Percentiles rank a stretch among this genome's conserved stretches.
Evolutionary conservation across 2,797 vertebrate genomes (phyloP).

Genomic region (Anguilla megastoma): DNA sequence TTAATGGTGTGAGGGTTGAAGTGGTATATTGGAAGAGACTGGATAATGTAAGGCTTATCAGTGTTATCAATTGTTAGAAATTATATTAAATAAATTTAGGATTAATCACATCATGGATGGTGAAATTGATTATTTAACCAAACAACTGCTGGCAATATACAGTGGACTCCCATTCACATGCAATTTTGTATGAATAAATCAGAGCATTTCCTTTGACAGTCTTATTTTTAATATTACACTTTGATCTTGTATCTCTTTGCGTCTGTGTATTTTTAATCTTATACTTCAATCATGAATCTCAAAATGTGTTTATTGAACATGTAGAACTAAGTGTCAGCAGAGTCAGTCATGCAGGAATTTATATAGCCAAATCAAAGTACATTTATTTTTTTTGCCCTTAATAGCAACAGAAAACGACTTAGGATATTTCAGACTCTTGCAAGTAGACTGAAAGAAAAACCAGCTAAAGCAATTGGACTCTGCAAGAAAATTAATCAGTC

Average conservation of each 20-base stretch:
- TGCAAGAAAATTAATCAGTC: constrained; percentile 49
- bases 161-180: neutral
- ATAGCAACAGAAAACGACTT: neutral
- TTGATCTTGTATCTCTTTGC: neutral
- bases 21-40: neutral
- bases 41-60: neutral
- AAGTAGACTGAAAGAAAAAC: constrained; percentile 44
- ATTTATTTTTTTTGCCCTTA: neutral
- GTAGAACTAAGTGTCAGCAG: neutral
- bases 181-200: neutral
- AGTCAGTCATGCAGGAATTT: constrained; percentile 3
- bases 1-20: neutral
- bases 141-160: neutral
- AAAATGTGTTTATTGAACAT: neutral
- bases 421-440: neutral
- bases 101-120: neutral
- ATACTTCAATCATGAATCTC: neutral
- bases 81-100: neutral
- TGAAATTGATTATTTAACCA: neutral
- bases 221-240: neutral
- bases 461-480: constrained; percentile 46
- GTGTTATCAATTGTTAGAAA: neutral
- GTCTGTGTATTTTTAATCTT: neutral
- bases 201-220: neutral
- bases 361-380: neutral